Evolutionary conservation across 2,888 invertebrate species (phyloP).

Genomic region (Pantelozetes paolii): DNA sequence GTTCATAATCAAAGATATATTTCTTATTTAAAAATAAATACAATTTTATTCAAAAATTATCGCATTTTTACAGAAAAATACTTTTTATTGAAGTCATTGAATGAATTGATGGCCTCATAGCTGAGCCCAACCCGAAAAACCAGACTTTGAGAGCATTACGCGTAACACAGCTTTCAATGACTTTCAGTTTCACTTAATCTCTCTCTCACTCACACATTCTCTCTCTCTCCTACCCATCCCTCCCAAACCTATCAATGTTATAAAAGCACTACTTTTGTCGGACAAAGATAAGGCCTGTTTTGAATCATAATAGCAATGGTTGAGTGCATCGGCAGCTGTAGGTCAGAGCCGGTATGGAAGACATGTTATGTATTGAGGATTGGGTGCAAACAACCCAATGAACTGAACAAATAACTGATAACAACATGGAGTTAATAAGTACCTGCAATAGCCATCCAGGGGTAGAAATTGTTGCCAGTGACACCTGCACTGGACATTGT

Average conservation of each 20-base stretch:
- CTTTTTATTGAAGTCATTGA: not conserved
- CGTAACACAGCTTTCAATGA: conserved; percentile 4
- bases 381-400: not conserved
- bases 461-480: conserved; percentile 92
- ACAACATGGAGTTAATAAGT: conserved; percentile 55
- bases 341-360: not conserved
- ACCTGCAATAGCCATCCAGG: conserved; percentile 99
- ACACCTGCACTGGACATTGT: conserved; percentile 56
- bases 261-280: conserved; percentile 9
- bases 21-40: too few species aligned
- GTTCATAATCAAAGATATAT: too few species aligned
- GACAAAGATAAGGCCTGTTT: conserved; percentile 7
- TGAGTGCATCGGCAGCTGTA: not conserved
- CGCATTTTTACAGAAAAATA: not conserved
- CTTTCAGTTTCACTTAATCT: conserved; percentile 20
- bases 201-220: conserved; percentile 2
- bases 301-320: conserved; percentile 19
- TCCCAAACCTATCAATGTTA: not conserved
- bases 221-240: conserved; percentile 8
- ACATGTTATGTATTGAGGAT: not conserved
- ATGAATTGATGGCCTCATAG: not conserved
- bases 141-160: not conserved
- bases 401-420: not conserved
- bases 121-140: conserved; percentile 15
- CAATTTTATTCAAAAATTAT: too few species aligned